phyloP scores from a whole-genome alignment of 2,888 invertebrate genomes.

The Troides oblongomaculatus region DNA sequence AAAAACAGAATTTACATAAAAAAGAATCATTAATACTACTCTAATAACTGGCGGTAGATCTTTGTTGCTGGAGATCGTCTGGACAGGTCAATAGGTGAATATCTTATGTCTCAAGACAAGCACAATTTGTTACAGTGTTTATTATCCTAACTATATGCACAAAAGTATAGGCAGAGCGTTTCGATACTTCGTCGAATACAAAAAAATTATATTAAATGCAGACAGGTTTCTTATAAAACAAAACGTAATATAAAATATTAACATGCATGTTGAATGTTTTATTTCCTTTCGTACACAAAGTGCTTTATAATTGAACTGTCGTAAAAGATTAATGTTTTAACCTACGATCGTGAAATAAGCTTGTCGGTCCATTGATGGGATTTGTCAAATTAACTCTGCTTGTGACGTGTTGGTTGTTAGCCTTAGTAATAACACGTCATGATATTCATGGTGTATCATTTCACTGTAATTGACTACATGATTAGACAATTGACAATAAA shows the following conservation, averaged over 20 bases:
- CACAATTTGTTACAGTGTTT: too few species aligned
- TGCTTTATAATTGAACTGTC: constrained; percentile 70
- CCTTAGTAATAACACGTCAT: neutral
- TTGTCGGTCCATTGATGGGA: constrained; percentile 39
- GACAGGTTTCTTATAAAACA: neutral
- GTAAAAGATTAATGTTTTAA: constrained; percentile 58
- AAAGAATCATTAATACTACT: too few species aligned
- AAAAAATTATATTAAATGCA: neutral
- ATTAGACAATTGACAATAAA: too few species aligned
- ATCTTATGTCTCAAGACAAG: too few species aligned
- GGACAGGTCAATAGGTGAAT: too few species aligned
- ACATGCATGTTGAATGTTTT: constrained; percentile 6
- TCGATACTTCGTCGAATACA: neutral
- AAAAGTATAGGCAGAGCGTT: too few species aligned
- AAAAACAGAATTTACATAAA: too few species aligned
- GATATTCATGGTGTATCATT: neutral
- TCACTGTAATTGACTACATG: neutral
- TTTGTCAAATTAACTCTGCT: constrained; percentile 54
- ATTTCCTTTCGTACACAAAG: constrained; percentile 27
- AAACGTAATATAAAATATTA: constrained; percentile 2
- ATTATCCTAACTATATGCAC: too few species aligned
- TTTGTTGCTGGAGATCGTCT: too few species aligned
- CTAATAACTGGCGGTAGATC: too few species aligned
- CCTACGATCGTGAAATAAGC: constrained; percentile 35
- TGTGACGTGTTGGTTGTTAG: constrained; percentile 28